Evolutionary conservation across 2,113 vertebrate species (phyloP).

Genomic region (Seriola aureovittata): DNA sequence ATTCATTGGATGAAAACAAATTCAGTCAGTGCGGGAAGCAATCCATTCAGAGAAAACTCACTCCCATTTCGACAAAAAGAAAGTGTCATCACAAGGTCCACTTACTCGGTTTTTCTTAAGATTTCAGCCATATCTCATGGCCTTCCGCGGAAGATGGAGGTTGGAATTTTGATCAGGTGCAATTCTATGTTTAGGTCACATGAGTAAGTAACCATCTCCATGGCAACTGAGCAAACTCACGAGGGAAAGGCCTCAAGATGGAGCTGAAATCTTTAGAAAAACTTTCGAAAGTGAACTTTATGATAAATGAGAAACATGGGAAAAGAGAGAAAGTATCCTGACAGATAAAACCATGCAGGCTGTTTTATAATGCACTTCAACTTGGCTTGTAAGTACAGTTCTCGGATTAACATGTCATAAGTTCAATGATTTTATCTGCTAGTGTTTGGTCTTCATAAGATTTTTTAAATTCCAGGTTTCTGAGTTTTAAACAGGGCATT

Average conservation of each 20-base stretch:
- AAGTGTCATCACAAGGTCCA: background rate
- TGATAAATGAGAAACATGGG: background rate
- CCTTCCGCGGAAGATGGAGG: background rate
- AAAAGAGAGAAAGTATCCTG: background rate
- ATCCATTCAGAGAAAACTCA: background rate
- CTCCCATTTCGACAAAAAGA: background rate
- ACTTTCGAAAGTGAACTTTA: background rate
- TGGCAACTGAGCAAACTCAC: background rate
- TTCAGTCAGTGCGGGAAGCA: background rate
- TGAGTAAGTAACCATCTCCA: too few relatives aligned
- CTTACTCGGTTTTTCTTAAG: background rate
- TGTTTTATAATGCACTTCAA: background rate
- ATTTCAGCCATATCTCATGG: background rate
- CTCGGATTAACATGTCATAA: conserved; percentile 10
- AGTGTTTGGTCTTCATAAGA: conserved; percentile 40
- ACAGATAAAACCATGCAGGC: background rate
- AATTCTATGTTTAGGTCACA: background rate
- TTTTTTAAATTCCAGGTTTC: conserved; percentile 41
- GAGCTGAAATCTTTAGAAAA: background rate
- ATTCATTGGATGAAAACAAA: conserved; percentile 28
- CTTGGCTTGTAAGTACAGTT: conserved; percentile 3
- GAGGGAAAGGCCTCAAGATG: background rate
- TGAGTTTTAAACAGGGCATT: conserved; percentile 29
- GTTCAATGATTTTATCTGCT: conserved; percentile 52
- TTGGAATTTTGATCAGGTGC: background rate